A percentile compares a stretch with the other conserved stretches of the same genome.
These are phyloP conservation scores for Sphinx pinastri DNA, from an alignment of 2,888 invertebrate species.

Conservation along the genomic window DNA sequence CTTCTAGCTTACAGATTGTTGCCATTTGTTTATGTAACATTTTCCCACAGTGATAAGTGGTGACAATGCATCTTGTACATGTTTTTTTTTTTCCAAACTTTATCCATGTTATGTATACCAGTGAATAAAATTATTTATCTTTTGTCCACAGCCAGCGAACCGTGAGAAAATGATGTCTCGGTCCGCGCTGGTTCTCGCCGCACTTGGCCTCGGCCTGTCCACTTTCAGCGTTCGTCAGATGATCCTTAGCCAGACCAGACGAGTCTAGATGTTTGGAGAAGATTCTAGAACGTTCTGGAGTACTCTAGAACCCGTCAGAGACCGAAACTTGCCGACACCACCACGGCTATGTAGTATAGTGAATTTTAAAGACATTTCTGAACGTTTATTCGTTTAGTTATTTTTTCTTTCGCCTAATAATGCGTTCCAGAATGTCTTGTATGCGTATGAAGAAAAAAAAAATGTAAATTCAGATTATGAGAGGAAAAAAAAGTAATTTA, in stretches of 20 bases:
- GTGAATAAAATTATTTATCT: background rate
- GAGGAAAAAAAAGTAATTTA: constrained; percentile 62
- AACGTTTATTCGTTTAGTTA: constrained; percentile 30
- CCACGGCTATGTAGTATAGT: constrained; percentile 33
- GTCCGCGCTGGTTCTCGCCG: constrained; percentile 83
- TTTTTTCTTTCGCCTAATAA: constrained; percentile 31
- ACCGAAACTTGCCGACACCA: constrained; percentile 33
- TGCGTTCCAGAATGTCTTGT: constrained; percentile 32
- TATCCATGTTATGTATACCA: no score
- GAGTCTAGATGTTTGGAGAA: constrained; percentile 55
- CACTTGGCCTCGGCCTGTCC: constrained; percentile 84
- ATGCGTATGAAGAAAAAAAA: constrained; percentile 42
- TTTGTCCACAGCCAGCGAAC: constrained; percentile 68
- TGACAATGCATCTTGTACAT: no score
- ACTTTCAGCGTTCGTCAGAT: constrained; percentile 86
- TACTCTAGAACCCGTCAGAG: constrained; percentile 35
- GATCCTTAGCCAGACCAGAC: constrained; percentile 76
- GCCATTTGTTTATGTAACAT: no score
- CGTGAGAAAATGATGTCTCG: constrained; percentile 83
- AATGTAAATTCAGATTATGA: constrained; percentile 55
- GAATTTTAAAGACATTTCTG: constrained; percentile 32
- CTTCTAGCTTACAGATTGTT: background rate
- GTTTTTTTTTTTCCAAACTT: no score
- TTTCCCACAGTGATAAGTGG: no score
- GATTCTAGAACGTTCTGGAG: constrained; percentile 40